Evolutionary conservation across 2,797 vertebrate genomes (phyloP).

Genomic region (Salmo trutta): DNA sequence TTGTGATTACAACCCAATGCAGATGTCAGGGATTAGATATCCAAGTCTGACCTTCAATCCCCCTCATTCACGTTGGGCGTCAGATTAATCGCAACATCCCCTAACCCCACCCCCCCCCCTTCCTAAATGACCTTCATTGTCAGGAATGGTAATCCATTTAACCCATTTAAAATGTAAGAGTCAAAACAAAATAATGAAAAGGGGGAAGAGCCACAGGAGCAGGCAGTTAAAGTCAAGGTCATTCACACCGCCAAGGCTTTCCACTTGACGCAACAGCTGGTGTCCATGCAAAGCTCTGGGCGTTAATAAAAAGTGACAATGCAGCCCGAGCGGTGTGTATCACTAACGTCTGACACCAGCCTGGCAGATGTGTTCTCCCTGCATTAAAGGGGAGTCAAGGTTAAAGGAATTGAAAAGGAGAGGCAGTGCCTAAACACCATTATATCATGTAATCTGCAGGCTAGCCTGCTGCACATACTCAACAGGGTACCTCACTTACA

Average conservation of each 20-base stretch:
- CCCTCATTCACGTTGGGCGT: slow-evolving; percentile 19
- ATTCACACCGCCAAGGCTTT: slow-evolving; percentile 83
- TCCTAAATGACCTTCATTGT: slow-evolving; percentile 73
- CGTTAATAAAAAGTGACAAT: slow-evolving; percentile 87
- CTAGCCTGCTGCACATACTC: slow-evolving; percentile 68
- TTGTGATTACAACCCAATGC: slow-evolving; percentile 47
- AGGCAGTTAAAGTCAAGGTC: slow-evolving; percentile 90
- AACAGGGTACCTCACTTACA: slow-evolving; percentile 67
- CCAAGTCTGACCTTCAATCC: slow-evolving; percentile 51
- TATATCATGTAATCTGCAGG: slow-evolving; percentile 77
- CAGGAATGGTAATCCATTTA: slow-evolving; percentile 75
- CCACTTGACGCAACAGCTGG: slow-evolving; percentile 91
- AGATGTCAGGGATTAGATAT: slow-evolving; percentile 67
- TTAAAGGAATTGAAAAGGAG: slow-evolving; percentile 80
- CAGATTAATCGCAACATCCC: slow-evolving; percentile 30
- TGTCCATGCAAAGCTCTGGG: slow-evolving; percentile 85
- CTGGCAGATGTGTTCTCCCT: slow-evolving; percentile 78
- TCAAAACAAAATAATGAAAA: slow-evolving; percentile 77
- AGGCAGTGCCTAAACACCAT: slow-evolving; percentile 75
- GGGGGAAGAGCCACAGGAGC: slow-evolving; percentile 65
- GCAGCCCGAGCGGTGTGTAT: slow-evolving; percentile 75
- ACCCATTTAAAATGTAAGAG: slow-evolving; percentile 79
- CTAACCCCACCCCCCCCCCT: slow-evolving; percentile 13
- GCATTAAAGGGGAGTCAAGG: slow-evolving; percentile 83
- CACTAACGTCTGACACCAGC: slow-evolving; percentile 81